Evolutionary conservation across 2,797 vertebrate species (phyloP), one percentile per base, ranked within the genome.

Genomic region (Phaenicophaeus curvirostris): DNA sequence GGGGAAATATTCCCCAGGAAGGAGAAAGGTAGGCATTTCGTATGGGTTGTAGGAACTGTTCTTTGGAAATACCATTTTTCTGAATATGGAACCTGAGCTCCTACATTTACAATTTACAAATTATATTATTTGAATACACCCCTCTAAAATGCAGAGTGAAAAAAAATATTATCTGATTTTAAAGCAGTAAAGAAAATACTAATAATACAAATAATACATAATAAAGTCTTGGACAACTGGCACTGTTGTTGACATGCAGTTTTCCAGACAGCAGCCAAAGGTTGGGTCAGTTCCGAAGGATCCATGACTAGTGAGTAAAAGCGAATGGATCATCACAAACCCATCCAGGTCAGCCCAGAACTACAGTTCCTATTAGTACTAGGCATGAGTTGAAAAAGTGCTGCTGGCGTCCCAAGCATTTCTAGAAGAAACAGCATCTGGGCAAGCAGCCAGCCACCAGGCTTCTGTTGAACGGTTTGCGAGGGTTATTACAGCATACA

Each of bases 371-470:
- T 84, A 15, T 66, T 67, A 35, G 69, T 48, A 44, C 5, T 85
- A 72, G 59, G 50, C 68, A 94, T 7, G 61, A 91, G 54, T 51
- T 2, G 24, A n/a, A 85, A 80, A 86, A 94, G 90, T 58, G 53
- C 13, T 91, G 87, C 89, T 90, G 69, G 82, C 79, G 55, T 85
- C 94, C 88, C 79, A 62, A 79, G 86, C 65, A 89, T 90, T 97
- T 97, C 94, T 95, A 96, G 94, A 96, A 93, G 96, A 94, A 96
- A 37, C 30, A 95, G 90, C 65, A 48, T 84, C 96, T 87, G 94
- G 96, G 96, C 96, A 96, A 87, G 89, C 50, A 95, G 94, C 96
- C 96, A 96, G 92, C 44, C 88, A 79, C 54, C 84, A 94, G 87
- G 87, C 81, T 80, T 58, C 91, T 96, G 66, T 21, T 51, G 84